phyloP scores from a whole-genome alignment of 2,113 vertebrate species.

The Dasypus novemcinctus region DNA sequence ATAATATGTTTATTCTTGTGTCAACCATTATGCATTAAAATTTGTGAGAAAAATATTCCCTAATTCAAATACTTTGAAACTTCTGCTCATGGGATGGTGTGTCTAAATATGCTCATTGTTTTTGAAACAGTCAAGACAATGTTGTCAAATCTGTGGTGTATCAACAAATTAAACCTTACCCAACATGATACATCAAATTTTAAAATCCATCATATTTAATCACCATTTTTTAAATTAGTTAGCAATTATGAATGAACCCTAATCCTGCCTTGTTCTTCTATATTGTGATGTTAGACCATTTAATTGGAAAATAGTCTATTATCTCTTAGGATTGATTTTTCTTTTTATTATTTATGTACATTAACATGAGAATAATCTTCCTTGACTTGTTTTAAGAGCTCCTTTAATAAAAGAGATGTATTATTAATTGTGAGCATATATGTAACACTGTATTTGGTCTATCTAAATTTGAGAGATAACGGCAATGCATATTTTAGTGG shows the following conservation, averaged over 20 bases:
- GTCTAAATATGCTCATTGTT: not conserved
- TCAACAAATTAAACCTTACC: not conserved
- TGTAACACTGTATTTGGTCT: not conserved
- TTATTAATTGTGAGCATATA: not conserved
- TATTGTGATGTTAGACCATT: not conserved
- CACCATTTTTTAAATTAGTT: not conserved
- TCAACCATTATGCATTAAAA: not conserved
- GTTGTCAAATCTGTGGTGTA: not conserved
- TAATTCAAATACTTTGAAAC: not conserved
- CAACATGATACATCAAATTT: not conserved
- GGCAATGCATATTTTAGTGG: not conserved
- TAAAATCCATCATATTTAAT: not conserved
- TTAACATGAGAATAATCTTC: not conserved
- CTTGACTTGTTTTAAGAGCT: not conserved
- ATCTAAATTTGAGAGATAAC: not conserved
- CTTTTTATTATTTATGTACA: not conserved
- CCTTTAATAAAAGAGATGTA: not conserved
- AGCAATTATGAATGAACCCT: not conserved
- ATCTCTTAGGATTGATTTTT: not conserved
- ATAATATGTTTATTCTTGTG: not conserved
- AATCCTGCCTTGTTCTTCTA: not conserved
- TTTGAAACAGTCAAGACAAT: not conserved
- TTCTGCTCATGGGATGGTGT: not conserved
- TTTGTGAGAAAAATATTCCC: not conserved
- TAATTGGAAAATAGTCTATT: not conserved